Percentiles rank a stretch among this genome's conserved stretches.
These are phyloP conservation scores for Nomada lathburiana DNA, from an alignment of 2,888 invertebrate species.

Conservation along the genomic window DNA sequence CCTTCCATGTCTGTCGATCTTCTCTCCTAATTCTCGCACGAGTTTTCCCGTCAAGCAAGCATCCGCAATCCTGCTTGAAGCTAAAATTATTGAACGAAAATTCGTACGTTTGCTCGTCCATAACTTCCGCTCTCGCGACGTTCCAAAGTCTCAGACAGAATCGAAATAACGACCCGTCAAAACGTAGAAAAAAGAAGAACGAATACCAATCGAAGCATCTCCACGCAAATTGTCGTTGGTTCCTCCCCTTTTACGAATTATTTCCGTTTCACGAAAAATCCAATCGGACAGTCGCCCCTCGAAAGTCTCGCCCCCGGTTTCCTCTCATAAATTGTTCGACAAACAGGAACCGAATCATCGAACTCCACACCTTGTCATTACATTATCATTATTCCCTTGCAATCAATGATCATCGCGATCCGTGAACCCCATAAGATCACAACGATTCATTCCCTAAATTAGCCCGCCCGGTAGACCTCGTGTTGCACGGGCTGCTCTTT, in stretches of 20 bases:
- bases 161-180: constrained; percentile 1
- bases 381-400: too few species aligned
- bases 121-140: not conserved
- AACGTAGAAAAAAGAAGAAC: constrained; percentile 5
- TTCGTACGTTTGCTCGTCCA: not conserved
- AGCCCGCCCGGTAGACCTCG: constrained; percentile 12
- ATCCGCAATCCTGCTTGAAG: too few species aligned
- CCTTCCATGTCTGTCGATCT: constrained; percentile 28
- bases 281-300: too few species aligned
- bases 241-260: too few species aligned
- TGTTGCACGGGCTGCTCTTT: constrained; percentile 12
- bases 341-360: not conserved
- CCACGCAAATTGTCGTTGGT: too few species aligned
- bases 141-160: not conserved
- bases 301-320: not conserved
- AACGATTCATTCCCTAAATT: constrained; percentile 53
- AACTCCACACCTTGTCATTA: not conserved
- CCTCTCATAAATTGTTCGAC: not conserved
- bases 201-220: not conserved
- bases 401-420: constrained; percentile 10
- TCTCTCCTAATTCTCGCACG: constrained; percentile 35
- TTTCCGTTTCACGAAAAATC: not conserved
- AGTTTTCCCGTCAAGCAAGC: constrained; percentile 26
- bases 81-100: accelerated
- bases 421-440: not conserved